Percentiles rank a stretch among this genome's conserved stretches.
phyloP scores from a whole-genome alignment of 1,140 invertebrate genomes.

The Proales similis region DNA sequence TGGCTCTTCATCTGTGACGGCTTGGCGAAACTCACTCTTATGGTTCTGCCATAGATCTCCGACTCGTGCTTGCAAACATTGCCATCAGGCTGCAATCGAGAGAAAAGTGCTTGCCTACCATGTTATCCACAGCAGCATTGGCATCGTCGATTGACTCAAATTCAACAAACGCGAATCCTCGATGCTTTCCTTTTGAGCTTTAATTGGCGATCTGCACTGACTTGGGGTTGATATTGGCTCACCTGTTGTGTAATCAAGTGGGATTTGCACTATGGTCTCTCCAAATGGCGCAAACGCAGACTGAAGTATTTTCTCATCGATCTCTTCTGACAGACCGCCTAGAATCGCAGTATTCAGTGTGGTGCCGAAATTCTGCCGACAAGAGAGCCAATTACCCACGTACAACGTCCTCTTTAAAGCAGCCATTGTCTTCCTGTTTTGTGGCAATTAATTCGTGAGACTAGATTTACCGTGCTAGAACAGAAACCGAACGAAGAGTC shows the following conservation, averaged over 20 bases:
- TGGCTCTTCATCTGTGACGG: conserved; percentile 54
- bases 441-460: no score
- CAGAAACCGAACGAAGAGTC: no score
- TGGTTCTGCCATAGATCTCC: conserved; percentile 90
- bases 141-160: conserved; percentile 83
- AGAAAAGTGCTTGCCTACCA: conserved; percentile 62
- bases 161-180: conserved; percentile 96
- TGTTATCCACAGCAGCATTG: conserved; percentile 94
- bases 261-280: conserved; percentile 83
- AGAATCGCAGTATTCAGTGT: no score
- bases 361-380: no score
- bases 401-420: conserved; percentile 21
- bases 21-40: conserved; percentile 91
- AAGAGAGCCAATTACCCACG: not conserved
- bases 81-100: not conserved
- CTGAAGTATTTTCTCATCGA: conserved; percentile 86
- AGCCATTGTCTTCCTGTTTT: conserved; percentile 27
- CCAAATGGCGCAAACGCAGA: conserved; percentile 97
- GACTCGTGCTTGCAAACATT: conserved; percentile 77
- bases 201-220: conserved; percentile 88
- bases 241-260: conserved; percentile 85
- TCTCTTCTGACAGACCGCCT: conserved; percentile 91
- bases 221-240: conserved; percentile 39
- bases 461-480: no score
- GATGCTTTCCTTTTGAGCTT: conserved; percentile 85